Percentiles rank a stretch among this genome's conserved stretches.
Evolutionary conservation across 92 coral and sea anemone genomes (phyloP).

Genomic region (Siderastrea radians): DNA sequence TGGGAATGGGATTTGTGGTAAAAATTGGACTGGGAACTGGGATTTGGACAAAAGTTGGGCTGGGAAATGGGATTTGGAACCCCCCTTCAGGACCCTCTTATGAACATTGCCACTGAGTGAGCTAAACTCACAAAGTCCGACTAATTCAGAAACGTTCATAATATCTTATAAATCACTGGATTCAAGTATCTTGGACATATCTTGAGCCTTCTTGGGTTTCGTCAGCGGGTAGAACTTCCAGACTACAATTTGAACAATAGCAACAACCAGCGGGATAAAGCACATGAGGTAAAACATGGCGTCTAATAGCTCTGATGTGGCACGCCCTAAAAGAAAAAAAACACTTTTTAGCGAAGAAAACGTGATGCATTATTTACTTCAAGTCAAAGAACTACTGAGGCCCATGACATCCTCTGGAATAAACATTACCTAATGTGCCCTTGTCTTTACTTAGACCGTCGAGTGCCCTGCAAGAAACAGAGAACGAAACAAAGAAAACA

Average conservation of each 20-base stretch:
- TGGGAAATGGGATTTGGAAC: too few relatives aligned
- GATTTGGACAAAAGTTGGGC: too few relatives aligned
- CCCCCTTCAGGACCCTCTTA: too few relatives aligned
- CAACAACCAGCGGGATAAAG: conserved; percentile 79
- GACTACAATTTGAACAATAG: conserved; percentile 76
- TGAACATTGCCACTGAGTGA: too few relatives aligned
- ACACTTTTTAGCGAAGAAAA: neutral
- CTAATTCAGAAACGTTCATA: too few relatives aligned
- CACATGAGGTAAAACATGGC: conserved; percentile 90
- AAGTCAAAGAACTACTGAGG: too few relatives aligned
- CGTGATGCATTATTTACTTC: too few relatives aligned
- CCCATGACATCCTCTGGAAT: too few relatives aligned
- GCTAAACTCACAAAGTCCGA: too few relatives aligned
- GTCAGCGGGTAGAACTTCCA: conserved; percentile 90
- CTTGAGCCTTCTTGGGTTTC: conserved; percentile 30
- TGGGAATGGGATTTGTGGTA: too few relatives aligned
- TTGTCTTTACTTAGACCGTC: conserved; percentile 13
- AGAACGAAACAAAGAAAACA: too few relatives aligned
- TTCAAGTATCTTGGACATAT: neutral
- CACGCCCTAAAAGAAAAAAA: conserved; percentile 16
- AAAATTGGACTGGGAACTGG: too few relatives aligned
- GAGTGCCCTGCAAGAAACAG: conserved; percentile 17
- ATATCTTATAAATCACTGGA: neutral
- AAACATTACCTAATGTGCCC: conserved; percentile 4
- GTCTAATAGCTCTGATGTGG: conserved; percentile 53